Evolutionary conservation across 2,113 vertebrate genomes (phyloP).

Genomic region (Serilophus lunatus): DNA sequence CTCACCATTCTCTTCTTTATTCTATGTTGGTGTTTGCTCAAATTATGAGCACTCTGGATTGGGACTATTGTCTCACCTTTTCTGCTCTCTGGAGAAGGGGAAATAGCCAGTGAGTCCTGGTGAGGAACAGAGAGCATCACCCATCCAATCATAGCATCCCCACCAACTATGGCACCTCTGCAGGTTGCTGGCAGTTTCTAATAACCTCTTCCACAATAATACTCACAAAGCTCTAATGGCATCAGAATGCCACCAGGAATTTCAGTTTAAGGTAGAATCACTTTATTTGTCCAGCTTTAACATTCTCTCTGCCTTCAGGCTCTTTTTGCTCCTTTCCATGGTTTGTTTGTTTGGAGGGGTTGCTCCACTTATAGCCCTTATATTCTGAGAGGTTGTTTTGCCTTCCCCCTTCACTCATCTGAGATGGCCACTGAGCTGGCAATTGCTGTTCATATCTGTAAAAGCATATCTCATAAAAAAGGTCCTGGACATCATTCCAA

Average conservation of each 20-base stretch:
- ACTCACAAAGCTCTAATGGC: neutral
- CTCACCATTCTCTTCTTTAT: neutral
- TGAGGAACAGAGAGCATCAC: neutral
- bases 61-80: neutral
- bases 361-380: neutral
- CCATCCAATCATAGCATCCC: neutral
- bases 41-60: neutral
- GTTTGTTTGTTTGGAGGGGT: neutral
- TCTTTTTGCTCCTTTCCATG: neutral
- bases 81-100: neutral
- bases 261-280: neutral
- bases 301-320: neutral
- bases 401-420: neutral
- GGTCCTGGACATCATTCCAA: neutral
- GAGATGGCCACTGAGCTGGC: neutral
- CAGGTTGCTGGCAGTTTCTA: neutral
- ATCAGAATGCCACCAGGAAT: neutral
- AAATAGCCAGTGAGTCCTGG: fast-evolving
- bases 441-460: neutral
- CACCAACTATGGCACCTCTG: neutral
- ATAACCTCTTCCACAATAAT: neutral
- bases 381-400: neutral
- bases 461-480: neutral
- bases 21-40: neutral
- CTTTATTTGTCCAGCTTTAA: neutral